Evolutionary conservation across 2,888 invertebrate species (phyloP), one percentile per base, ranked within the genome.

Genomic region (Himalopsyche japonica): DNA sequence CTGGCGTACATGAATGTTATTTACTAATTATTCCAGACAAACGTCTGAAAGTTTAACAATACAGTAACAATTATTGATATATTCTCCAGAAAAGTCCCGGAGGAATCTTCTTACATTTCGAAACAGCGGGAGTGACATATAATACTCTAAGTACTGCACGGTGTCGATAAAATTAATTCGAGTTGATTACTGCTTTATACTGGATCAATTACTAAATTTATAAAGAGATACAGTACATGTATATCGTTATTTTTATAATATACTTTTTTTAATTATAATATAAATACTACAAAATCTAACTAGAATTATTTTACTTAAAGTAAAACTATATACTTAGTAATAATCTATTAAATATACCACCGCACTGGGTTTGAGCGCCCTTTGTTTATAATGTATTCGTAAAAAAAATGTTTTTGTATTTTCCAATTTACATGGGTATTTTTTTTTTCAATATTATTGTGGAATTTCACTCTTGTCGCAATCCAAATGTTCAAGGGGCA

Each of bases 401-500:
- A 48, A 82, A 82, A 27, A 76, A 78, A 76, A 81, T 47, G 34
- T 76, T 77, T 82, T 37, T 30, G 48, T 37, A 77, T 49, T 81
- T 76, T 43, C 43, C 32, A 27, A 81, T 77, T 48, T 78, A 82
- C 70, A 43, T 76, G 43, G 83, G 34, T 84, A 78, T 70, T 83
- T 76, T 78, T 37, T n/a, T 80, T 81, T 77, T 81, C 57, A 77
- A 81, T 81, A 32, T 78, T 49, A 24, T 81, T 80, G 47, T 81
- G 78, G 83, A 78, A 82, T 30, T 82, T 49, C 81, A 78, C 81
- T 64, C 57, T 34, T 83, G 57, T 48, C 48, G 77, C 37, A 70
- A 47, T 87, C 87, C 85, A 84, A 87, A 84, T 84, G 84, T 87
- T 87, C 86, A 87, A 87, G 87, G 84, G 85, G 87, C 86, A 87